Evolutionary conservation across 1,140 invertebrate species (phyloP), one percentile per base, ranked within the genome.

Genomic region (Eubasilissa regina): DNA sequence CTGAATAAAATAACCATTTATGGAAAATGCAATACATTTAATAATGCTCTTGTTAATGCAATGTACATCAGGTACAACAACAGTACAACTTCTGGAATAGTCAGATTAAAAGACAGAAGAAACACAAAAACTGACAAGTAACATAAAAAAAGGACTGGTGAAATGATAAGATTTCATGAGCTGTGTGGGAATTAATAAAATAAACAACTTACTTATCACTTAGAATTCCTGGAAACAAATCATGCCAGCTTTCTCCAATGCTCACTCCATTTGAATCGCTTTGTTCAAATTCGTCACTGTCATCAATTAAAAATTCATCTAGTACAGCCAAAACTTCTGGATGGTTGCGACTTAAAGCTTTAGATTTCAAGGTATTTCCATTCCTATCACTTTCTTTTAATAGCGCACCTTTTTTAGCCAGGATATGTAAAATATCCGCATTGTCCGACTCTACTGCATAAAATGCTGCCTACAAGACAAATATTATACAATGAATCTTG

Each of bases 391-490:
- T 85, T 78, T 90, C 84, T n/a, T 81, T 85, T 8, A 86, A 77
- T 70, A 89, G 86, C 4, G 88, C 90, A 12, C 88, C 88, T 48
- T 86, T 80, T 35, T 86, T 82, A 56, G 92, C 85, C 3, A 92
- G 85, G 53, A 90, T 76, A 84, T 88, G 84, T 11, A 91, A 83
- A 53, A 89, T 86, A 48, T 90, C 88, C 45, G 85, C 79, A 76
- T 87, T 87, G 78, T 91, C 90, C 66, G 86, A 84, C 76, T 86
- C 83, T 44, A 87, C 86, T 21, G 81, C 81, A 77, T 77, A 79
- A 74, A 74, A 79, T 6, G 64, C 19, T 15, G 81, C 81, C 81
- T 82, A 45, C 25, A 79, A 80, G 4, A 60, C 17, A 60, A 15
- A 51, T 13, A 15, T 13, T 13, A 51, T 15, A 51, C 48, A 51